phyloP scores from a whole-genome alignment of 1,140 invertebrate genomes.

The Sinella curviseta region DNA sequence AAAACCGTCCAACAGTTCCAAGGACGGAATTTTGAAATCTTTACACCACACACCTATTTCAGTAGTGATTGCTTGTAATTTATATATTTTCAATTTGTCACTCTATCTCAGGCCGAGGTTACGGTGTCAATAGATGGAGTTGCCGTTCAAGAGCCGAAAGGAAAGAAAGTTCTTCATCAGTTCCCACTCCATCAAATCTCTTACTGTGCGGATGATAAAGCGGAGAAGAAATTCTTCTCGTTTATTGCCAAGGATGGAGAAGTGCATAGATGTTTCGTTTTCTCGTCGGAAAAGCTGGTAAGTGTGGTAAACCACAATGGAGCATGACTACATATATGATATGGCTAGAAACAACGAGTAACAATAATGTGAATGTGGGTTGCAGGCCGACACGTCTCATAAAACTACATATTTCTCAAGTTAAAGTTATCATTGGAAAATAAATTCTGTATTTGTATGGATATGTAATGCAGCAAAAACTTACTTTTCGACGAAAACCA shows the following conservation, averaged over 20 bases:
- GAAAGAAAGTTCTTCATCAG: conserved; percentile 76
- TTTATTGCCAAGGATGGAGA: conserved; percentile 94
- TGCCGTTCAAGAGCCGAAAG: conserved; percentile 80
- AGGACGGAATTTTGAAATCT: background rate
- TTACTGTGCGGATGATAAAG: conserved; percentile 97
- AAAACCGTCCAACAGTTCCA: background rate
- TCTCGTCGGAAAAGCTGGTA: conserved; percentile 89
- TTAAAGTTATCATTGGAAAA: too few relatives aligned
- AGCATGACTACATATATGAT: background rate
- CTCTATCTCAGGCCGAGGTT: conserved; percentile 54
- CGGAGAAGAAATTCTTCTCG: conserved; percentile 93
- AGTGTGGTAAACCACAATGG: conserved; percentile 50
- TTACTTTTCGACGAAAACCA: too few relatives aligned
- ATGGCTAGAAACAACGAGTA: too few relatives aligned
- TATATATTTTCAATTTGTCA: background rate
- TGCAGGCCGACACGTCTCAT: too few relatives aligned
- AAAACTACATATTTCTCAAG: too few relatives aligned
- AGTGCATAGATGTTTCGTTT: conserved; percentile 91
- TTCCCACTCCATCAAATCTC: conserved; percentile 96
- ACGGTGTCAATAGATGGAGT: conserved; percentile 94
- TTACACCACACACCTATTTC: background rate
- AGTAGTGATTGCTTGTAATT: background rate
- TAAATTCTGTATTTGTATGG: too few relatives aligned
- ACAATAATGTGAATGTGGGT: too few relatives aligned
- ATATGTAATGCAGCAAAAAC: too few relatives aligned